Percentiles rank a stretch among this genome's conserved stretches.
Evolutionary conservation across 2,888 invertebrate species (phyloP).

Genomic region (Pyrocoelia pectoralis): DNA sequence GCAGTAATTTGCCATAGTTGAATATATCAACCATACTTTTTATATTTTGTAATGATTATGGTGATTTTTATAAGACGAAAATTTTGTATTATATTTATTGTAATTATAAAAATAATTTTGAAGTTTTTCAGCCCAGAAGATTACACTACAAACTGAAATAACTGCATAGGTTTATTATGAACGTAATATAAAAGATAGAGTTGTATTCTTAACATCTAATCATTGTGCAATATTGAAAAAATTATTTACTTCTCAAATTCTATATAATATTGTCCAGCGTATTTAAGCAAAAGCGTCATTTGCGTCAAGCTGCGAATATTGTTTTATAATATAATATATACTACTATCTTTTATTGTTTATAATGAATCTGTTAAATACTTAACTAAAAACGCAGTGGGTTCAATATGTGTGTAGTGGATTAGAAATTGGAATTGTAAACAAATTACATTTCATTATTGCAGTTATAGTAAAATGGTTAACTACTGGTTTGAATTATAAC

Average conservation of each 20-base stretch:
- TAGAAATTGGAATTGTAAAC: slow-evolving; percentile 57
- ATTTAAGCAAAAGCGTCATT: too few relatives aligned
- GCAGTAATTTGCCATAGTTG: not conserved
- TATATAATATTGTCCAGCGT: too few relatives aligned
- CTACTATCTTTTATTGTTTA: slow-evolving; percentile 11
- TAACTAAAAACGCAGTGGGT: slow-evolving; percentile 38
- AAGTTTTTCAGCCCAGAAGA: slow-evolving; percentile 23
- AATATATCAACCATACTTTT: not conserved
- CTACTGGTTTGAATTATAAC: slow-evolving; percentile 36
- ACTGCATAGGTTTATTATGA: not conserved
- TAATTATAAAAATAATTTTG: not conserved
- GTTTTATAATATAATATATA: too few relatives aligned
- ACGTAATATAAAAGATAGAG: not conserved
- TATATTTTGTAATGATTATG: not conserved
- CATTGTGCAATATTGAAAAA: not conserved
- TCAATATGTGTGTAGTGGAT: slow-evolving; percentile 58
- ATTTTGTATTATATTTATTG: slow-evolving; percentile 1
- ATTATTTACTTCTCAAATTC: not conserved
- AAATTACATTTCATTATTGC: slow-evolving; percentile 55
- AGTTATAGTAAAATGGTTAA: slow-evolving; percentile 51
- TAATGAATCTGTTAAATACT: slow-evolving; percentile 20
- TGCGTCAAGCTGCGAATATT: not conserved
- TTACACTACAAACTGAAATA: slow-evolving; percentile 35
- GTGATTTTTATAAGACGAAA: not conserved
- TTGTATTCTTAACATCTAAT: not conserved